Percentiles rank a stretch among this genome's conserved stretches.
These are phyloP conservation scores for Saguinus midas DNA, from an alignment of 2,113 vertebrate species.

Conservation along the genomic window DNA sequence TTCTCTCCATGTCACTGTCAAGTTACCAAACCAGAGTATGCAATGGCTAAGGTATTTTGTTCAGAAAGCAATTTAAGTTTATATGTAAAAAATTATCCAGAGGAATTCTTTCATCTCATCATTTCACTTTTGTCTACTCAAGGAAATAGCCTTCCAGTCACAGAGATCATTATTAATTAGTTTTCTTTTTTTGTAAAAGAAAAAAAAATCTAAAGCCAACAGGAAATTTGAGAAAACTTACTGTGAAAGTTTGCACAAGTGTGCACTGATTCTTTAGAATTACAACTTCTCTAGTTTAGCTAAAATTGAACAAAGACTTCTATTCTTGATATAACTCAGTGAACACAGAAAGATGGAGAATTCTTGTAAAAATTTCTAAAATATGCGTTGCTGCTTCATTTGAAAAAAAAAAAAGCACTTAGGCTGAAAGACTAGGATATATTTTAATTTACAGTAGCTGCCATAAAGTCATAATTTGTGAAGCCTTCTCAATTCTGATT, in stretches of 20 bases:
- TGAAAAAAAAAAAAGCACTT: neutral
- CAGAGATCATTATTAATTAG: neutral
- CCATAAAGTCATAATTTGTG: neutral
- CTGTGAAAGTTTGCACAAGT: neutral
- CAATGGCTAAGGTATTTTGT: neutral
- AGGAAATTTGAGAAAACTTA: neutral
- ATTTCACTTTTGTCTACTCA: neutral
- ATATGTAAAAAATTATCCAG: neutral
- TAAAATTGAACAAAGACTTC: slow-evolving; percentile 11
- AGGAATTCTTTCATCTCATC: neutral
- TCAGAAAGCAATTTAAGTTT: slow-evolving; percentile 15
- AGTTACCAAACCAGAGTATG: neutral
- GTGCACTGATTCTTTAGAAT: neutral
- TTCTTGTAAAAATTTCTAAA: slow-evolving; percentile 23
- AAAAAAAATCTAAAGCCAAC: neutral
- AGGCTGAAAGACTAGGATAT: neutral
- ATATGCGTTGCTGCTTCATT: neutral
- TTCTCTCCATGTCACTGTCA: neutral
- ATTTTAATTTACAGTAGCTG: neutral
- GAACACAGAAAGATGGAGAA: neutral
- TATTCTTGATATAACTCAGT: neutral
- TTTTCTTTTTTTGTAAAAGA: neutral
- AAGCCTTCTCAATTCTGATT: neutral
- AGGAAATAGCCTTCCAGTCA: neutral
- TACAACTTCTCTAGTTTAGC: neutral